Base-by-base conservation (phyloP, 2,113 vertebrate species). In the Smithornis capensis region DNA sequence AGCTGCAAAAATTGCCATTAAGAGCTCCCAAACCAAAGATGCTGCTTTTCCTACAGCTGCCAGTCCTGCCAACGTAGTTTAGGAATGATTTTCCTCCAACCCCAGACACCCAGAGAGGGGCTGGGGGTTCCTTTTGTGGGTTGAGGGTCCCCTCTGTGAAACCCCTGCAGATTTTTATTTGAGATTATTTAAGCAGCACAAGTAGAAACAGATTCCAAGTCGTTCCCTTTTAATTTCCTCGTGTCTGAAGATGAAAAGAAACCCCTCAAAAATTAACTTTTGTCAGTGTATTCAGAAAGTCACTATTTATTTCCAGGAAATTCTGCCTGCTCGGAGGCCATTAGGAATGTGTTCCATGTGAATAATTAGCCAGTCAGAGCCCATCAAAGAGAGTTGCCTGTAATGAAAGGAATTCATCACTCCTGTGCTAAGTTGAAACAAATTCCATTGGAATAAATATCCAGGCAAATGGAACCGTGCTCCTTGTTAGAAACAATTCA, bases 401-500 rank as follows among this genome's bases (percentile, higher is more conserved):
- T 71, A 96, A 94, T 70, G 82, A 95, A 91, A 83, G 76, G 87
- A 91, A 91, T 16, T 40, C 70, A 94, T 67, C 86, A 77, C 53
- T 42, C 17, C 53, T 8, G 38, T 13, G 59, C 76, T 15, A 33
- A 69, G 37, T 74, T 95, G 64, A 94, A 94, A 94, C 7, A 87
- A 92, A 96, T 90, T 83, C 89, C 77, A 64, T 3, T 35, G 60
- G 73, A 94, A 95, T 68, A 97, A 94, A 94, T 28, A 96, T 57
- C 59, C 33, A 47, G 28, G 93, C 82, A 89, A 96, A 94, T 12
- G 57, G 79, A 76, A 96, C 65, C 56, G 9, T 64, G 85, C 49
- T 40, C 74, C 85, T 95, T 83, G 96, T 97, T 93, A 92, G 85
- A 92, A 92, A 94, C 78, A 71, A 89, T 73, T 83, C 59, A 49